Evolutionary conservation across 2,888 invertebrate species (phyloP).

Genomic region (Eristalinus aeneus): DNA sequence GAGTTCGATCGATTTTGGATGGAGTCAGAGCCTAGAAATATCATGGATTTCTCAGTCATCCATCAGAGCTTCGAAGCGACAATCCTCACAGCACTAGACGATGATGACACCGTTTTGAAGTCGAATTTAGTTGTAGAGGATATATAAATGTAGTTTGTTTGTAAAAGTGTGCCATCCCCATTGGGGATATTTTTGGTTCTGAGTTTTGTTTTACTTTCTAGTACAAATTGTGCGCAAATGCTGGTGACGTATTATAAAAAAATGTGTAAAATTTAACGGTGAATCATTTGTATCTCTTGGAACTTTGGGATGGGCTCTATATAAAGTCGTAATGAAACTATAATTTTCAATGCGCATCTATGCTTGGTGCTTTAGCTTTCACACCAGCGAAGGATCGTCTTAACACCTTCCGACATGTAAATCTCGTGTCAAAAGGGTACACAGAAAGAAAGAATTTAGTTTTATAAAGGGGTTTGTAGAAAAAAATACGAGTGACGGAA

Average conservation of each 20-base stretch:
- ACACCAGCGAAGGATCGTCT: too few species aligned
- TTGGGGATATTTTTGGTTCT: neutral
- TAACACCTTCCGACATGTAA: too few species aligned
- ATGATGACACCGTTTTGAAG: constrained; percentile 87
- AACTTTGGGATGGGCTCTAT: too few species aligned
- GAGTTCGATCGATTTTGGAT: constrained; percentile 98
- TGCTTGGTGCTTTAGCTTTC: too few species aligned
- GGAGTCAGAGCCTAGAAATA: constrained; percentile 92
- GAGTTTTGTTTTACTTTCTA: neutral
- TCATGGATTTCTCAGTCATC: constrained; percentile 97
- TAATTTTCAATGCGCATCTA: too few species aligned
- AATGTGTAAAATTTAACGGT: neutral
- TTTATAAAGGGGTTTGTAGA: too few species aligned
- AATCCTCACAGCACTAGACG: constrained; percentile 85
- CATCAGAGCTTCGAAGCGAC: constrained; percentile 91
- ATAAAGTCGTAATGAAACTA: too few species aligned
- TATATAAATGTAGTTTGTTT: constrained; percentile 80
- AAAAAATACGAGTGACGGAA: too few species aligned
- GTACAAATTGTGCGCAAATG: constrained; percentile 35
- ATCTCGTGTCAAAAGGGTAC: too few species aligned
- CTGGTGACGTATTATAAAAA: constrained; percentile 14
- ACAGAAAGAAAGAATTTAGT: too few species aligned
- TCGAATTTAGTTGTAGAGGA: constrained; percentile 90
- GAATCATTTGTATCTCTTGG: neutral
- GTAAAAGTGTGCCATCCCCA: constrained; percentile 36